Conservation (phyloP, 2,888 invertebrate species). For the Pollenia amentaria region DNA sequence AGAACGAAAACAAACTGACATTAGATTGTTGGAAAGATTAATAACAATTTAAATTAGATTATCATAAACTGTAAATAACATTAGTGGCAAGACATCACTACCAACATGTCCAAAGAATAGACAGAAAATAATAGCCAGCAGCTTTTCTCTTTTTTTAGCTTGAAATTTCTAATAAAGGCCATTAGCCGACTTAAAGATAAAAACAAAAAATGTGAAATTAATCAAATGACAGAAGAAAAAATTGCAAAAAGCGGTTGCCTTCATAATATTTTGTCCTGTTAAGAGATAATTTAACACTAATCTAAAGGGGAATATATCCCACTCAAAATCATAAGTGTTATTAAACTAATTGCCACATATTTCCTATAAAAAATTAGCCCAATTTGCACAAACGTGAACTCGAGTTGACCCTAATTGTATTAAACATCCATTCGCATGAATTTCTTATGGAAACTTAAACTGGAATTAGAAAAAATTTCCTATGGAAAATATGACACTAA, state of each 20-base stretch:
- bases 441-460: no score
- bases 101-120: neutral
- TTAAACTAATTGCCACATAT: no score
- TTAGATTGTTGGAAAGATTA: constrained; percentile 58
- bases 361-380: no score
- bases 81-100: constrained; percentile 52
- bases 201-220: constrained; percentile 36
- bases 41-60: constrained; percentile 73
- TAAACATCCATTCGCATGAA: no score
- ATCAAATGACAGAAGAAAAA: constrained; percentile 46
- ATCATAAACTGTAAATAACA: constrained; percentile 62
- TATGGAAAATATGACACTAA: no score
- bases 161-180: constrained; percentile 23
- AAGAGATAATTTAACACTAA: neutral
- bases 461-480: no score
- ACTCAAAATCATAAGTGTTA: neutral
- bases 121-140: constrained; percentile 25
- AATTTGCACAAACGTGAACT: no score
- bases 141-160: neutral
- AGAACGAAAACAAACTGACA: constrained; percentile 55
- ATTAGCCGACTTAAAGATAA: constrained; percentile 32
- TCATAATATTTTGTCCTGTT: constrained; percentile 26
- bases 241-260: neutral
- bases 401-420: no score
- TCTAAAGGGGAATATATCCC: constrained; percentile 10